phyloP scores from a whole-genome alignment of 2,797 vertebrate genomes.

The Hippopotamyrus pictus region DNA sequence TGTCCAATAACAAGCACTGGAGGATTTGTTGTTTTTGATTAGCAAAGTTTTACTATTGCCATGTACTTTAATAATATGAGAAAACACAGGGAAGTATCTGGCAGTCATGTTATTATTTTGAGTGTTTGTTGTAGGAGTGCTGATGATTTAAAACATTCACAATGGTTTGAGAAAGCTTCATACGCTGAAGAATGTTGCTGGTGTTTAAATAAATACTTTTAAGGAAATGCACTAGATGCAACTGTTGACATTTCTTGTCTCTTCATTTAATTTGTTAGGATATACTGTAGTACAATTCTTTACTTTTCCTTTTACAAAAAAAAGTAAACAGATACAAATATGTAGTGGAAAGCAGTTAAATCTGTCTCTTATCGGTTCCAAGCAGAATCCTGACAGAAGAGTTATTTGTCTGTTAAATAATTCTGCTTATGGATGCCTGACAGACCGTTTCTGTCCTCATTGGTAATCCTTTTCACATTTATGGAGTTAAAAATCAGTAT shows the following conservation, averaged over 20 bases:
- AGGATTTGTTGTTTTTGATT: background rate
- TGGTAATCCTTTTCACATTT: conserved; percentile 1
- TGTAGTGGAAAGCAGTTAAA: background rate
- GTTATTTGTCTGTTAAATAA: conserved; percentile 4
- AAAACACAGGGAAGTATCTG: background rate
- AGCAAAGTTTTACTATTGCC: background rate
- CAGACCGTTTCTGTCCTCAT: background rate
- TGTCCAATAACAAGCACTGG: background rate
- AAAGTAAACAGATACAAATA: background rate
- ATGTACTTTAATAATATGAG: background rate
- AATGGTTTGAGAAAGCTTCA: background rate
- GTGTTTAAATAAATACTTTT: background rate
- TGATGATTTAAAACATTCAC: background rate
- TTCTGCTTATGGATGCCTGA: background rate
- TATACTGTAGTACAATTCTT: background rate
- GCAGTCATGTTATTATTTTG: background rate
- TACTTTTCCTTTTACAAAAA: background rate
- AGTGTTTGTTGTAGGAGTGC: background rate
- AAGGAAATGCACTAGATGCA: background rate
- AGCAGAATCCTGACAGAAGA: background rate
- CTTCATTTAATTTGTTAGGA: background rate
- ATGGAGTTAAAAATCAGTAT: background rate
- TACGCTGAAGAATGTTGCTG: background rate
- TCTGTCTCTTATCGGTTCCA: background rate
- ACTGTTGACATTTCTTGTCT: background rate